Base-by-base conservation (phyloP, 1,140 invertebrate genomes). In the Samia ricini region DNA sequence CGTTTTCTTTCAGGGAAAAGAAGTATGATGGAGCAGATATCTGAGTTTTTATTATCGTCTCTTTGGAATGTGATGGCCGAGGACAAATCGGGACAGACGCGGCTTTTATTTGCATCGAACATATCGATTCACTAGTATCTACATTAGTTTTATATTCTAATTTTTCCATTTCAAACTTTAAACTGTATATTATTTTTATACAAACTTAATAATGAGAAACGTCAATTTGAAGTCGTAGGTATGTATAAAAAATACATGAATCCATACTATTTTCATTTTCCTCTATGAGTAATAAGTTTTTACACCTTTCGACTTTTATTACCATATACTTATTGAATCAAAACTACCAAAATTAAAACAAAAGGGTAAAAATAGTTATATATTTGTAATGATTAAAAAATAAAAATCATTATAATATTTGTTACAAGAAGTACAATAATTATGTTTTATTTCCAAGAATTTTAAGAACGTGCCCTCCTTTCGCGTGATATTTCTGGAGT, bases 21-120 rank as follows among this genome's bases (percentile, higher is more conserved):
- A 88, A 76, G 56, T 88, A 83, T 1, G 69, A 83, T 3, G 85
- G 87, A 15, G 85, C 87, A 0, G 85, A 89, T 15, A 68, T 69
- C 36, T 87, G 81, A 2, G 69, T 23, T 58, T 78, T 83, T 19
- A 89, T 24, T 20, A 56, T 29, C 0, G 22, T 57, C 51, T 62
- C 72, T 49, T 57, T 26, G 33, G 64, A 42, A 23, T 21, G 20
- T 4, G 49, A 42, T 21, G 10, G 22, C 21, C 59, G 22, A 10
- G 63, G 60, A 18, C 65, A 22, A 19, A 71, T 65, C 0, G 79
- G 78, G 0, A 67, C 79, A 2, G 84, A 85, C 20, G 64, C 63
- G 0, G 79, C 70, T 49, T 69, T 64, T 2, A 69, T 63, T 21
- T 70, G 51, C 0, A 20, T 33, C 5, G 24, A 3, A 5, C 29